Conservation (phyloP, 2,797 vertebrate species). For the Aulostomus chinensis region DNA sequence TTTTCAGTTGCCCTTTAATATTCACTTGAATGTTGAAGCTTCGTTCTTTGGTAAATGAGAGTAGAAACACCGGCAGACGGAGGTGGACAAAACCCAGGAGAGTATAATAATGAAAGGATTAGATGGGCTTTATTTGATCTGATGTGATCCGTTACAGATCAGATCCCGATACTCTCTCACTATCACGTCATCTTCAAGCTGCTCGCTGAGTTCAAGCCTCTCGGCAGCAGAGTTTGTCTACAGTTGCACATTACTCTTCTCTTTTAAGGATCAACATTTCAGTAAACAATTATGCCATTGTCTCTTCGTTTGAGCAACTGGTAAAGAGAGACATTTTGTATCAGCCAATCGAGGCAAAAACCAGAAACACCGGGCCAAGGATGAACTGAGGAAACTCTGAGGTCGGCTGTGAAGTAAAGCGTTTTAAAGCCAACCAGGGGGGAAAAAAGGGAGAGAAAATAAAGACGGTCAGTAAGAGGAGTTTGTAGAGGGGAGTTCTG, state of each 20-base stretch:
- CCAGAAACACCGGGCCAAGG: slow-evolving; percentile 19
- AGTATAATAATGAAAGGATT: no score
- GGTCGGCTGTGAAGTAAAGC: slow-evolving; percentile 42
- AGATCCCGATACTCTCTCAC: no score
- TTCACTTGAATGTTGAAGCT: no score
- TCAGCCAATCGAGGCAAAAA: slow-evolving; percentile 18
- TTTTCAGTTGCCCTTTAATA: no score
- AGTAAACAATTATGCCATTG: slow-evolving; percentile 28
- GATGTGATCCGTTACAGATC: no score
- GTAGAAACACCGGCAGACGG: no score
- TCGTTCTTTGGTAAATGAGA: no score
- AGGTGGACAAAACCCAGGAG: no score
- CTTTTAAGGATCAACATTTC: slow-evolving; percentile 17
- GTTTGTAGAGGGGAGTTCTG: slow-evolving; percentile 27
- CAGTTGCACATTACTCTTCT: slow-evolving; percentile 7
- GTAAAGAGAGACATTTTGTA: slow-evolving; percentile 21
- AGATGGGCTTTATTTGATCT: no score
- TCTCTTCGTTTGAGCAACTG: slow-evolving; percentile 25
- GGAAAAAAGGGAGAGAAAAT: neutral
- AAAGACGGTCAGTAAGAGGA: slow-evolving; percentile 11
- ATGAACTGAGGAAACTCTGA: slow-evolving; percentile 34
- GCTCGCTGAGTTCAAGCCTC: slow-evolving; percentile 7
- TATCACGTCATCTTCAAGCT: no score
- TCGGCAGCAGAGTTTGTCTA: slow-evolving; percentile 3
- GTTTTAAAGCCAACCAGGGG: slow-evolving; percentile 33